phyloP scores from a whole-genome alignment of 2,797 vertebrate species.

The Brotogeris chrysoptera region DNA sequence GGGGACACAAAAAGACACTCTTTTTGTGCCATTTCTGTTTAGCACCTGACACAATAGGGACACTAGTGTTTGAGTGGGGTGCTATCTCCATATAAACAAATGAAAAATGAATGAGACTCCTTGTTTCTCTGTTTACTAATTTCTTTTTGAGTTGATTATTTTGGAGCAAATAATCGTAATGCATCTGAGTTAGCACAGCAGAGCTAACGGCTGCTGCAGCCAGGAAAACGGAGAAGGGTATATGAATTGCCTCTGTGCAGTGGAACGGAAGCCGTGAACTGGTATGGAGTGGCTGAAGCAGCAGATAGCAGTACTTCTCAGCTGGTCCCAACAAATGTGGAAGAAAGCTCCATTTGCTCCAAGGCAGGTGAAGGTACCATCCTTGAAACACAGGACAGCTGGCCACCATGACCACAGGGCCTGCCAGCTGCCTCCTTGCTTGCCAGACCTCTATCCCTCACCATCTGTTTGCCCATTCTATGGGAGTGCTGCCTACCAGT shows the following conservation, averaged over 20 bases:
- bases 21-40: background rate
- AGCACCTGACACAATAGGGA: background rate
- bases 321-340: background rate
- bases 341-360: background rate
- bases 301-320: background rate
- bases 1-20: background rate
- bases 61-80: background rate
- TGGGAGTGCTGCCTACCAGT: background rate
- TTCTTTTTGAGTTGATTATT: background rate
- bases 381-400: background rate
- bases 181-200: background rate
- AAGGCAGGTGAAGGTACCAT: background rate
- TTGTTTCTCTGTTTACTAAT: background rate
- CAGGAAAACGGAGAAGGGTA: background rate
- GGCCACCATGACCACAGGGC: background rate
- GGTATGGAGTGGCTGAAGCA: background rate
- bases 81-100: background rate
- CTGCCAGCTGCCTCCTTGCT: background rate
- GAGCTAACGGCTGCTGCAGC: background rate
- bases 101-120: background rate
- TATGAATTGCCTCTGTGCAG: accelerated
- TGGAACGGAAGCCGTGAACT: background rate
- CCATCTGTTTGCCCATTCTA: background rate
- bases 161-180: background rate
- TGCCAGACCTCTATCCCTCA: background rate